Evolutionary conservation across 1,140 invertebrate species (phyloP).

Genomic region (Temnothorax curvispinosus): DNA sequence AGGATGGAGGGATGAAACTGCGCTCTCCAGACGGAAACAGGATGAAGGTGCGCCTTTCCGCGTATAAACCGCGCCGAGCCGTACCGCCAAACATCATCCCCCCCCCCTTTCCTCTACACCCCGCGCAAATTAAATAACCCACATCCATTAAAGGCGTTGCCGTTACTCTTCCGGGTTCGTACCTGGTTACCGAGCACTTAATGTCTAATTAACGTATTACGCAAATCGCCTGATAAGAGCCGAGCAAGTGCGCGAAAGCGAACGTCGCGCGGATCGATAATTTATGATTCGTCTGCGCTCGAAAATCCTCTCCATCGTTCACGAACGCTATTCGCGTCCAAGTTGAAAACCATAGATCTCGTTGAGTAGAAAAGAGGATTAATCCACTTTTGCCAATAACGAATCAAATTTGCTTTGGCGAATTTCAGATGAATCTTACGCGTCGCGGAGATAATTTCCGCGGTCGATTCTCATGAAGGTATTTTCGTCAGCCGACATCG

Average conservation of each 20-base stretch:
- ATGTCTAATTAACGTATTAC: conserved; percentile 59
- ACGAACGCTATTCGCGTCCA: background rate
- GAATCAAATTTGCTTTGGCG: conserved; percentile 20
- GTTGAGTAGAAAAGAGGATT: background rate
- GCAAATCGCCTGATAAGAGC: conserved; percentile 33
- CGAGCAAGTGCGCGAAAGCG: background rate
- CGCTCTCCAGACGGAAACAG: conserved; percentile 58
- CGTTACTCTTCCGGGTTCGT: conserved; percentile 31
- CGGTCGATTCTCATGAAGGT: background rate
- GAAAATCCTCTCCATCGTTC: background rate
- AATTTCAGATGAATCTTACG: background rate
- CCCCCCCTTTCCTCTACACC: background rate
- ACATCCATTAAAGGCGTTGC: conserved; percentile 42
- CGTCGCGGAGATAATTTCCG: background rate
- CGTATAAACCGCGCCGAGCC: conserved; percentile 58
- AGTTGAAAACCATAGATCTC: background rate
- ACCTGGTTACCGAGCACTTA: conserved; percentile 52
- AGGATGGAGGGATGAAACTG: conserved; percentile 53
- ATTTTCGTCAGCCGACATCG: background rate
- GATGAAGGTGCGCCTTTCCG: conserved; percentile 66
- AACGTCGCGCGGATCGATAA: background rate
- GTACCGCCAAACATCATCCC: conserved; percentile 48
- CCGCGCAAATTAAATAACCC: conserved; percentile 65
- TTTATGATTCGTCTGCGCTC: background rate
- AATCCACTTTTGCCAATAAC: background rate